Base-by-base conservation (phyloP, 2,888 invertebrate genomes). In the Xestobium rufovillosum region DNA sequence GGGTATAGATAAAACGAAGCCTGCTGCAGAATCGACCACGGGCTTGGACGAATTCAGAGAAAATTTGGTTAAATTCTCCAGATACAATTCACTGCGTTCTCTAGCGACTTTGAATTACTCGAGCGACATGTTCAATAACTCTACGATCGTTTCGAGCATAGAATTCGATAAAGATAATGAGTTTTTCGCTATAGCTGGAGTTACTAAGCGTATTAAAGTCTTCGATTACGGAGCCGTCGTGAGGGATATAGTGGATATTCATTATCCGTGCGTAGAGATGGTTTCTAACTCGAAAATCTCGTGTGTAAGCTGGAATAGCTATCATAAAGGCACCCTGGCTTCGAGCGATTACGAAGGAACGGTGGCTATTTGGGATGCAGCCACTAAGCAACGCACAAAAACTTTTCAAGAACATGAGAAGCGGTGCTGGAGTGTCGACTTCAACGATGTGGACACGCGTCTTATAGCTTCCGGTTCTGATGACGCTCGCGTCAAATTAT, bases 111-210 rank as follows among this genome's bases (percentile, higher is more conserved):
- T 95, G 3, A 87, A 87, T 49, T 94, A 94, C 65, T 87, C 89
- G 44, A 83, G 81, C 55, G 94, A 94, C 63, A 78, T 89, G 34
- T 85, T 87, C 60, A 87, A 85, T 60, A 84, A 82, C 57, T 85
- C 84, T 3, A 87, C 84, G 3, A 87, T 88, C 46, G 87, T 87
- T 3, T 86, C 86, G 14, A 91, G 91, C 52, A 92, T 95, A 50
- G 94, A 94, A 66, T 95, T 95, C 68, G 94, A 95, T 62, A 88
- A 91, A 64, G 94, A 95, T 65, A 85, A 88, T 61, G 92, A 95
- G 68, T 86, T 83, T 65, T 92, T 95, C 67, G 94, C 94, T 0
- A 91, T 95, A 50, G 94, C 94, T 17, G 94, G 95, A 2, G 92
- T 95, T 8, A 92, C 92, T 0, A 91, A 90, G 61, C 78, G 89